A percentile compares a stretch with the other conserved stretches of the same genome.
Evolutionary conservation across 2,888 invertebrate genomes (phyloP).

Genomic region (Amphimallon solstitiale): DNA sequence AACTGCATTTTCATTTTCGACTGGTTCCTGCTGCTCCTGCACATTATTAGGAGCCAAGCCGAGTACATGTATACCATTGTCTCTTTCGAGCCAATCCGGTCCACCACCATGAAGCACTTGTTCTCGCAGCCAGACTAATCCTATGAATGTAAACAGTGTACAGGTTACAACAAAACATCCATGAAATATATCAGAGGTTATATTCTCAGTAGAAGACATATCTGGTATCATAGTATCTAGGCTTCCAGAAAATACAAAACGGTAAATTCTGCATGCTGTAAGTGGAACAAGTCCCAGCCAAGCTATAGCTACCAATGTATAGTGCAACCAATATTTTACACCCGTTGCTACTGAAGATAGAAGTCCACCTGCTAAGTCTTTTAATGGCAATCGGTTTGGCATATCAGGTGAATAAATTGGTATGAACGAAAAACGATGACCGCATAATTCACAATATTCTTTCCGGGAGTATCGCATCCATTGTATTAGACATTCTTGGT

Average conservation of each 20-base stretch:
- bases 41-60: constrained; percentile 47
- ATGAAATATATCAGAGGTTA: constrained; percentile 93
- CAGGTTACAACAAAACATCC: constrained; percentile 97
- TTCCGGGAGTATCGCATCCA: constrained; percentile 99
- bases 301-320: constrained; percentile 94
- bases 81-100: constrained; percentile 93
- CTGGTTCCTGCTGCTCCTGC: constrained; percentile 53
- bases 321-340: constrained; percentile 96
- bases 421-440: constrained; percentile 96
- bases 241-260: constrained; percentile 91
- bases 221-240: constrained; percentile 91
- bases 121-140: constrained; percentile 96
- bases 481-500: constrained; percentile 97
- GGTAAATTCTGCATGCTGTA: constrained; percentile 95
- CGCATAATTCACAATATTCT: constrained; percentile 98
- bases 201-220: constrained; percentile 91
- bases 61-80: constrained; percentile 66
- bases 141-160: constrained; percentile 95
- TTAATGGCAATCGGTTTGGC: constrained; percentile 95
- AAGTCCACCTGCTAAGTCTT: constrained; percentile 91
- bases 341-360: constrained; percentile 90
- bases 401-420: constrained; percentile 99
- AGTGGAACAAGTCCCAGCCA: constrained; percentile 98
- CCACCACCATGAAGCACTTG: constrained; percentile 98
- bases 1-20: constrained; percentile 45